Evolutionary conservation across 2,797 vertebrate species (phyloP).

Genomic region (Vultur gryphus): DNA sequence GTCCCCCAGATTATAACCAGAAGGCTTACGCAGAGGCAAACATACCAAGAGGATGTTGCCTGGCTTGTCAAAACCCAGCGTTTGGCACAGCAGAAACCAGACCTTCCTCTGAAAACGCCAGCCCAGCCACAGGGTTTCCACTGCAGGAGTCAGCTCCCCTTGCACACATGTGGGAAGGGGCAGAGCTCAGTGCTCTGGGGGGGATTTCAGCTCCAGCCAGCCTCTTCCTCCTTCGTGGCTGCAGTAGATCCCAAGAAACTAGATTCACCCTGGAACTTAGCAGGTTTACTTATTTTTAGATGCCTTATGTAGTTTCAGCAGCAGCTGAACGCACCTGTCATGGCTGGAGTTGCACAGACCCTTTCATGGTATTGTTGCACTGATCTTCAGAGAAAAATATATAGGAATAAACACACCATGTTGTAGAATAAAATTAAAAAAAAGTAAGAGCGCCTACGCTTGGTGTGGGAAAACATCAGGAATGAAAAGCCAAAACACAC

Average conservation of each 20-base stretch:
- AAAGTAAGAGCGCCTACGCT: neutral
- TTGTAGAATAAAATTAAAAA: neutral
- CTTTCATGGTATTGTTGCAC: neutral
- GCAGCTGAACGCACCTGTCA: conserved; percentile 22
- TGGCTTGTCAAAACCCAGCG: neutral
- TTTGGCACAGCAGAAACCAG: neutral
- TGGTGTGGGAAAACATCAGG: conserved; percentile 7
- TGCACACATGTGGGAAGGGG: fast-evolving
- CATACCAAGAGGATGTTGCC: neutral
- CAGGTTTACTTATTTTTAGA: neutral
- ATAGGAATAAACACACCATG: neutral
- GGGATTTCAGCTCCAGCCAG: neutral
- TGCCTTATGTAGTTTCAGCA: neutral
- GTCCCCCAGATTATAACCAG: neutral
- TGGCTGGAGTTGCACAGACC: neutral
- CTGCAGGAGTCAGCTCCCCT: neutral
- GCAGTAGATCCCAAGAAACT: neutral
- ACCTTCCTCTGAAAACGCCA: neutral
- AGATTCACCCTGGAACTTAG: neutral
- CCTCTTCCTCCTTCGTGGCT: neutral
- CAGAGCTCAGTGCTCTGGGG: neutral
- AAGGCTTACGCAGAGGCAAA: neutral
- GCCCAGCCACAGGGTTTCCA: neutral
- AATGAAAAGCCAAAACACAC: conserved; percentile 1
- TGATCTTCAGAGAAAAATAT: neutral